Evolutionary conservation across 2,797 vertebrate genomes (phyloP), one percentile per base, ranked within the genome.

Genomic region (Hydrocynus forskahlii): DNA sequence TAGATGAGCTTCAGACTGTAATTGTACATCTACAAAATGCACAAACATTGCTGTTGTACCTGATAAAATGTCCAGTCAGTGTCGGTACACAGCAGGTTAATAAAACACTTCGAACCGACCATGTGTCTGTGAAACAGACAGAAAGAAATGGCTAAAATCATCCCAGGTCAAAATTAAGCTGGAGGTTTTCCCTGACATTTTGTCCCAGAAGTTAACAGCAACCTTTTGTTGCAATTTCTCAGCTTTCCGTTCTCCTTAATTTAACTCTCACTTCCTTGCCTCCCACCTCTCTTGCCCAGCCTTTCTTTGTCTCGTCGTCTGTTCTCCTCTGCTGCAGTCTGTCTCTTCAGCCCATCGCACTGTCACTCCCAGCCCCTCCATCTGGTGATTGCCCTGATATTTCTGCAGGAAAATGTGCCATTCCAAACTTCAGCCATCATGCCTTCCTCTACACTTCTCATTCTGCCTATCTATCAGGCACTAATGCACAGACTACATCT

Each of bases 351-450:
- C 14, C 74, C 45, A 14, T 40, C 57, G 19, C 69, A 87, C 75
- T 88, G 81, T 86, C 82, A 75, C 63, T 79, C 54, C 89, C 90
- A 91, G 88, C 89, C 88, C 89, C 88, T 85, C 92, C 92, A 91
- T 94, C 90, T 93, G 91, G 89, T 88, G 48, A 68, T 55, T 88
- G 87, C 83, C 89, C 88, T 87, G 88, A 91, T 91, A 89, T 87
- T 88, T 89, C 82, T 84, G 82, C 89, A 85, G 82, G 86, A 86
- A 59, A 21, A 40, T 12, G n/a, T 60, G 71, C 54, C 71, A 75
- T 75, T 59, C 29, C 55, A 16, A 60, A 60, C 55, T 75, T 60
- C 71, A 40, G 35, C 54, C 38, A n/a, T 40, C 17, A 75, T 8
- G 1, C 7, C 78, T 78, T 90, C 75, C 76, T 71, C 81, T 78